These are phyloP conservation scores for Epinotia demarniana DNA, from an alignment of 2,888 invertebrate species.

Conservation along the genomic window DNA sequence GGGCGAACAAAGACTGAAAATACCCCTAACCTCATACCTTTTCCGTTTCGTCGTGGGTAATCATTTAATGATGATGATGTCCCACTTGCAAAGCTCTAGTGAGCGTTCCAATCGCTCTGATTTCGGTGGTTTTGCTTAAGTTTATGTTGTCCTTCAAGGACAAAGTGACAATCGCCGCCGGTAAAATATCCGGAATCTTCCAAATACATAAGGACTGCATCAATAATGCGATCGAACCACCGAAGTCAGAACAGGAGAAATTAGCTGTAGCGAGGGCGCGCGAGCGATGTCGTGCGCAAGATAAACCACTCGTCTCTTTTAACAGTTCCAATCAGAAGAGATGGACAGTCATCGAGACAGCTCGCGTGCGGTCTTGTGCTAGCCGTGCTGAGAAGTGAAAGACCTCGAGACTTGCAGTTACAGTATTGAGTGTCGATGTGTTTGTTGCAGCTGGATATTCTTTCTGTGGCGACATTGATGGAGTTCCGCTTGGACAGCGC, in stretches of 20 bases:
- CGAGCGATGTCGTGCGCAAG: too few relatives aligned
- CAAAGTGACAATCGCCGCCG: too few relatives aligned
- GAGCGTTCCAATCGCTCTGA: not conserved
- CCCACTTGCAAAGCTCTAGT: not conserved
- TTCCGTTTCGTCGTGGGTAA: not conserved
- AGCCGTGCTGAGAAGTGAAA: not conserved
- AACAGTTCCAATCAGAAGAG: too few relatives aligned
- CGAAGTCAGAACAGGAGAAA: not conserved
- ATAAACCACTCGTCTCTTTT: too few relatives aligned
- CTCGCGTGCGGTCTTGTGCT: too few relatives aligned
- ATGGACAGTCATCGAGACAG: too few relatives aligned
- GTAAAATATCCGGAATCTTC: too few relatives aligned
- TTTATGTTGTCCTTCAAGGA: too few relatives aligned
- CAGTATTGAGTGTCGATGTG: not conserved
- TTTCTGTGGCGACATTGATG: conserved; percentile 97
- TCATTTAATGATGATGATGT: not conserved
- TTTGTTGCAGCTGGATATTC: conserved; percentile 92
- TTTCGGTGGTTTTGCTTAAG: too few relatives aligned
- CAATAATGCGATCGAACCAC: not conserved
- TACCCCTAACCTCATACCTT: not conserved
- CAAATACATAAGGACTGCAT: not conserved
- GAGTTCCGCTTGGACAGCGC: conserved; percentile 99
- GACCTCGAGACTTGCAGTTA: not conserved
- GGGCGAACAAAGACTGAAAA: not conserved
- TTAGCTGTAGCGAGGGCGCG: too few relatives aligned